Evolutionary conservation across 2,113 vertebrate species (phyloP).

Genomic region (Glareola pratincola): DNA sequence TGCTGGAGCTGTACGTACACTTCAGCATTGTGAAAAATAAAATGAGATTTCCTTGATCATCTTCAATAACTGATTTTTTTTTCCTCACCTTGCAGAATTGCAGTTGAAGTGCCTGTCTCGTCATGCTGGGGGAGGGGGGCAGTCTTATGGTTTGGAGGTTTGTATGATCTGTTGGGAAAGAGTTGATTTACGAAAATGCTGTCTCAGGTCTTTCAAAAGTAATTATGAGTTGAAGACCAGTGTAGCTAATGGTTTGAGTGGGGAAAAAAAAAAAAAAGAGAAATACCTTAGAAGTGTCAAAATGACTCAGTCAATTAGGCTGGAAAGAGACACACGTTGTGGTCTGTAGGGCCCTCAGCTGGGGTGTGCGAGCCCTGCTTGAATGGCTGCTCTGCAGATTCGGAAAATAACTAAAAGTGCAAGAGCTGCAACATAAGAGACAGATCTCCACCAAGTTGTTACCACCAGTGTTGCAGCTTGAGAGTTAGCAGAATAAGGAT

Average conservation of each 20-base stretch:
- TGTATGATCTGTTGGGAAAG: background rate
- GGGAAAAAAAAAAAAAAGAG: background rate
- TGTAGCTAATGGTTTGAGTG: background rate
- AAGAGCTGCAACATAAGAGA: background rate
- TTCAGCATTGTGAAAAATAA: background rate
- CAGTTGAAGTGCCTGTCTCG: background rate
- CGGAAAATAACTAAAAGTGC: background rate
- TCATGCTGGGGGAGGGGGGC: background rate
- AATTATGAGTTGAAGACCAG: background rate
- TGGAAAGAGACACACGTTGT: background rate
- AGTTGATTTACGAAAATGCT: fast-evolving
- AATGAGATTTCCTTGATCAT: background rate
- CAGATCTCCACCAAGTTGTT: background rate
- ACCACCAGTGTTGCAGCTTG: background rate
- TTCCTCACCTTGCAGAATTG: background rate
- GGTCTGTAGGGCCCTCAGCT: background rate
- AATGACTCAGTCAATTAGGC: background rate
- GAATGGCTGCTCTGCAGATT: fast-evolving
- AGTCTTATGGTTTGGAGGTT: background rate
- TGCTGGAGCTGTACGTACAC: background rate
- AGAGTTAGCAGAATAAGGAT: background rate
- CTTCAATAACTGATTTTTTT: background rate
- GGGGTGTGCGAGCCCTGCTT: fast-evolving
- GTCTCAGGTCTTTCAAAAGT: background rate
- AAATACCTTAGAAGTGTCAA: background rate